These are phyloP conservation scores for Atta cephalotes DNA, from an alignment of 1,140 invertebrate genomes.

Conservation along the genomic window DNA sequence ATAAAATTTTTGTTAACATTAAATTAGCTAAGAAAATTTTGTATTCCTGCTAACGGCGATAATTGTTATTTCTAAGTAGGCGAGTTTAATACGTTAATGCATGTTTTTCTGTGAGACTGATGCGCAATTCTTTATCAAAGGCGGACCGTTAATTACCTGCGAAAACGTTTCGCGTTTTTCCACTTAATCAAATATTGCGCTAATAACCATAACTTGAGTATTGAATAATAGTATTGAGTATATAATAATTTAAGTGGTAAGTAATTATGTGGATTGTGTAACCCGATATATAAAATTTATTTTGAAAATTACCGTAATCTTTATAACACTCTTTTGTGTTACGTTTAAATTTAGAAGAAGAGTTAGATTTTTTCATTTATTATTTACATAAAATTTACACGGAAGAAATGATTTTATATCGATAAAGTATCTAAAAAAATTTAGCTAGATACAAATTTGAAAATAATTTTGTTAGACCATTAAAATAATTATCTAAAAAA, in stretches of 20 bases:
- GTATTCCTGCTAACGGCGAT: neutral
- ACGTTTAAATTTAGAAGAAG: neutral
- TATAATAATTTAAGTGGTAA: neutral
- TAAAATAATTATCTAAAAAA: too few relatives aligned
- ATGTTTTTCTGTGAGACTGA: neutral
- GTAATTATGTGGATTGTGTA: neutral
- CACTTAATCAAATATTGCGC: slow-evolving; percentile 22
- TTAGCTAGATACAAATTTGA: too few relatives aligned
- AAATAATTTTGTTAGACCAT: too few relatives aligned
- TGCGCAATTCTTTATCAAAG: neutral
- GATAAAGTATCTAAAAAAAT: too few relatives aligned
- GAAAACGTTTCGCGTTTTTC: slow-evolving; percentile 3
- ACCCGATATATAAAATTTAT: neutral
- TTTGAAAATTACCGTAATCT: neutral
- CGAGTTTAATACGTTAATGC: neutral
- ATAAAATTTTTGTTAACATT: neutral
- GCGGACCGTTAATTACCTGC: slow-evolving; percentile 9
- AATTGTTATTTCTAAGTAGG: neutral
- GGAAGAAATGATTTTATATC: too few relatives aligned
- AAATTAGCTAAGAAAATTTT: neutral
- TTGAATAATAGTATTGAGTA: neutral
- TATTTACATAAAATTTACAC: neutral
- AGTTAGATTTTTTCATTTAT: neutral
- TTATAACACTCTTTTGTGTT: neutral
- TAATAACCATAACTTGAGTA: neutral